Conservation (phyloP, 2,113 vertebrate species). For the Spizaetus ornatus region DNA sequence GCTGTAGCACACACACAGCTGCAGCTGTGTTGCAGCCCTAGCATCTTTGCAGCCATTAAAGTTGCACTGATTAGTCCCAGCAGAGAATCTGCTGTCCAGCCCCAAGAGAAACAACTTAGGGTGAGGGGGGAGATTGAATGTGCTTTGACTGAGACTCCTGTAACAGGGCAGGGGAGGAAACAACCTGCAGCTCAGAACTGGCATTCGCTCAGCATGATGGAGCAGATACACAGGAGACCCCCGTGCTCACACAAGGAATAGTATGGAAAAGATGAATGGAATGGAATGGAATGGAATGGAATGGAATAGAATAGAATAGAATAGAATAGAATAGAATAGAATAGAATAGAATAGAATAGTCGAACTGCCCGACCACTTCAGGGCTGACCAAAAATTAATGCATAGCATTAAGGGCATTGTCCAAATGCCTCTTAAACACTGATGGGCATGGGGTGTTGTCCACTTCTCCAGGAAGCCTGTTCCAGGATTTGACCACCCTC, state of each 20-base stretch:
- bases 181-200: not conserved
- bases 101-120: not conserved
- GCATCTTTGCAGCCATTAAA: not conserved
- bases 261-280: not conserved
- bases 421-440: not conserved
- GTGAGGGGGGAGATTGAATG: rapidly evolving
- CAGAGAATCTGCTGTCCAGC: not conserved
- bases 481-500: not conserved
- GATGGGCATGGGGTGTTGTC: no score
- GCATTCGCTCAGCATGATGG: not conserved
- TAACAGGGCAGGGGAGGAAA: not conserved
- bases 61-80: not conserved
- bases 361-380: not conserved
- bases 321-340: no score
- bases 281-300: not conserved
- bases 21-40: not conserved
- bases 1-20: not conserved
- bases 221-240: not conserved
- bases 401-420: not conserved
- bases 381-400: not conserved
- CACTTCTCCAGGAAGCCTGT: not conserved
- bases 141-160: not conserved
- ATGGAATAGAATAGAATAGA: not conserved
- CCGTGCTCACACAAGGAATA: not conserved
- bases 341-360: not conserved